phyloP scores from a whole-genome alignment of 2,113 vertebrate species.

The Theristicus caerulescens region DNA sequence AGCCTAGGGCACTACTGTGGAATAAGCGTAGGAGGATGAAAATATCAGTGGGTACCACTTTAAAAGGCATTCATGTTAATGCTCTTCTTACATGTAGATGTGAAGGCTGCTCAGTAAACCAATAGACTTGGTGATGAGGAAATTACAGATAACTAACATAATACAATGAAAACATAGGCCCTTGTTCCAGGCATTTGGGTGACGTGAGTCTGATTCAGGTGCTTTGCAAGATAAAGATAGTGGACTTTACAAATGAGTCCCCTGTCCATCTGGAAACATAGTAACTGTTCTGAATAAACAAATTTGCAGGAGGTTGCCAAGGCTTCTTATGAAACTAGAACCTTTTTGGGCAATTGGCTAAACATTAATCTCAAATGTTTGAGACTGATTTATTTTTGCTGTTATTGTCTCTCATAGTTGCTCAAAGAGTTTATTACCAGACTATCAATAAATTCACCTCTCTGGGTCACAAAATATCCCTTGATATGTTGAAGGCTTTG shows the following conservation, averaged over 20 bases:
- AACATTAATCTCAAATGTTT: not conserved
- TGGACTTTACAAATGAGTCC: not conserved
- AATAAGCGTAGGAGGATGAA: not conserved
- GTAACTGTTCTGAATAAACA: not conserved
- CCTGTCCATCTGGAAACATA: not conserved
- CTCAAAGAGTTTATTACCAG: not conserved
- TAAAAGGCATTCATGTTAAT: not conserved
- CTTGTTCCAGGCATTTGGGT: not conserved
- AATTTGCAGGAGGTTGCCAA: not conserved
- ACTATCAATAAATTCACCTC: not conserved
- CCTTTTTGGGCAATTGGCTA: not conserved
- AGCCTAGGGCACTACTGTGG: not conserved
- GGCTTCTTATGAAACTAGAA: not conserved
- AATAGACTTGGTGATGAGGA: not conserved
- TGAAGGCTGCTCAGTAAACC: not conserved
- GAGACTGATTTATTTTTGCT: not conserved
- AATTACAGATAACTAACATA: not conserved
- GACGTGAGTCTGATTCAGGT: not conserved
- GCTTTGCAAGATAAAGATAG: not conserved
- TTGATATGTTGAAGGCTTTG: not conserved
- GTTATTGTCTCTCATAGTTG: not conserved
- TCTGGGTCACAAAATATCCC: not conserved
- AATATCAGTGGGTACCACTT: no score
- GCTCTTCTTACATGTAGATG: not conserved
- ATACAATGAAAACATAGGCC: not conserved